Evolutionary conservation across 2,797 vertebrate species (phyloP), one percentile per base, ranked within the genome.

Genomic region (Cyprinella venusta): DNA sequence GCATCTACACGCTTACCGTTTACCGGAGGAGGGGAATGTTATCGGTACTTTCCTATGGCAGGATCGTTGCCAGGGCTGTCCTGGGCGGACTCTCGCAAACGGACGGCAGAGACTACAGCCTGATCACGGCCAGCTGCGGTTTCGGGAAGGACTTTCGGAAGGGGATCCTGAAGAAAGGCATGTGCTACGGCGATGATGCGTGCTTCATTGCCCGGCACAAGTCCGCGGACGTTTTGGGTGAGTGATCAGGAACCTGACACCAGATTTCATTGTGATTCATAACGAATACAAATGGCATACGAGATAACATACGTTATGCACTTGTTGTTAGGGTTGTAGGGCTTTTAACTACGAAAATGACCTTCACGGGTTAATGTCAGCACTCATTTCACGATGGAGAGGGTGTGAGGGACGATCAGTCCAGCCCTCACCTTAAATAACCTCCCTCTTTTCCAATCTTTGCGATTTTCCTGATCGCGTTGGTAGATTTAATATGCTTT

Each of bases 61-160:
- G 98, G 93, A 95, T 99, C 92, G 97, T 99, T 88, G 97, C 98
- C 93, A 95, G 98, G 93, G 98, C 98, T 76, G 97, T 98, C 89
- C 96, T 99, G 86, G 97, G 98, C 54, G 96, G 98, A 92, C 97
- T 99, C 36, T 97, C 97, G 87, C 98, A 99, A 92, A 97, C 97
- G 0, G 98, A 99, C 90, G 93, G 96, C 87, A 95, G 97, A 88
- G 97, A 99, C 91, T 99, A 98, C 91, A 97, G 97, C 88, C 93
- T 99, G 89, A 94, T 99, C 90, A 97, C 96, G 4, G 98, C 98
- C 82, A 98, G 97, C 88, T 99, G 95, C 91, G 98, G 98, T 86
- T 99, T 98, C 86, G 98, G 98, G 21, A 99, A 99, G 91, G 98
- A 99, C 94, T 98, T 98, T 93, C 95, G 98, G 19, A 99, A 98